Conservation (phyloP, 2,113 vertebrate genomes). For the Rhea americana region DNA sequence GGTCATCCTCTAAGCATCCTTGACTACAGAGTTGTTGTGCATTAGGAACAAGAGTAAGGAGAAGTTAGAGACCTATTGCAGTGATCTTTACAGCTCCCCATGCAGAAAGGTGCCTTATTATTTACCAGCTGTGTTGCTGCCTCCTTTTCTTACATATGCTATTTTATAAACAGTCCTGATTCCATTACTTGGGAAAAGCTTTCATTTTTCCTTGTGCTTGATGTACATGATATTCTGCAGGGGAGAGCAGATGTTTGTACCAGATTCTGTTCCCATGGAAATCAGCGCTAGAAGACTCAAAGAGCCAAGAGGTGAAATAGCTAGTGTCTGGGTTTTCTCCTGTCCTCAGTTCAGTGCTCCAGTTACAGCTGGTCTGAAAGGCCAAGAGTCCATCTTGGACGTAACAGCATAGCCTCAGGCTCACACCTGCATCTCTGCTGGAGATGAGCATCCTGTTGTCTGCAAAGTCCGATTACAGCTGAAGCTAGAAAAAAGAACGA, state of each 20-base stretch:
- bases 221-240: not conserved
- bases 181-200: not conserved
- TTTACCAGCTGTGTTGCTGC: not conserved
- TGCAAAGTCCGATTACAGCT: slow-evolving; percentile 18
- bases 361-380: slow-evolving; percentile 8
- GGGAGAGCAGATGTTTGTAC: not conserved
- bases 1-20: too few species aligned
- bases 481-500: not conserved
- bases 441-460: slow-evolving; percentile 12
- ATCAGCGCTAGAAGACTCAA: not conserved
- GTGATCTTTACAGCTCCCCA: not conserved
- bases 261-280: slow-evolving; percentile 23
- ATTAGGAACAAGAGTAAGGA: not conserved
- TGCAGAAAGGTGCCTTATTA: not conserved
- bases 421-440: not conserved
- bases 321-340: not conserved
- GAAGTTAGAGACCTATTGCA: not conserved
- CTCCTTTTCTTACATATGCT: not conserved
- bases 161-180: not conserved
- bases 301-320: not conserved
- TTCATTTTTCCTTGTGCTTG: not conserved
- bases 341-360: not conserved
- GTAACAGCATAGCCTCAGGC: not conserved
- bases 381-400: not conserved
- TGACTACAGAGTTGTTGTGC: not conserved